These are phyloP conservation scores for Scaptomyza graminum DNA, from an alignment of 1,140 invertebrate genomes.

Conservation along the genomic window DNA sequence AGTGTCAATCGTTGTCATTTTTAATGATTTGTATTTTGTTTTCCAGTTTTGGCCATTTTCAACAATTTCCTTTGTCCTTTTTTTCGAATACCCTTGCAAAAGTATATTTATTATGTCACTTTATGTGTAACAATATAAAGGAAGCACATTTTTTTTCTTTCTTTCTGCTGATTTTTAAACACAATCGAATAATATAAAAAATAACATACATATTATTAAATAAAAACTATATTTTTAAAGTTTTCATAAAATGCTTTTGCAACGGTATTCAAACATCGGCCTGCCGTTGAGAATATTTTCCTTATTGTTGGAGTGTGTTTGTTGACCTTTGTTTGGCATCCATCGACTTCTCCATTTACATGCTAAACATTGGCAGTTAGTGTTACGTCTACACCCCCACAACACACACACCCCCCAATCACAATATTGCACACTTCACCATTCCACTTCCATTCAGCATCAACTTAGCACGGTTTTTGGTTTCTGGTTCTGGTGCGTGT, in stretches of 20 bases:
- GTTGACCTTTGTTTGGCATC: constrained; percentile 62
- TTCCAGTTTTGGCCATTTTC: constrained; percentile 34
- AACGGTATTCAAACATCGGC: constrained; percentile 6
- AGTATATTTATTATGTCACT: constrained; percentile 4
- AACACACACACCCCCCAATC: neutral
- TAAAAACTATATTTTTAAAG: too few species aligned
- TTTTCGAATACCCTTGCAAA: constrained; percentile 9
- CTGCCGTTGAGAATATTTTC: neutral
- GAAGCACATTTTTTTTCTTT: too few species aligned
- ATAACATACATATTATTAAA: too few species aligned
- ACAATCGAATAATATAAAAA: too few species aligned
- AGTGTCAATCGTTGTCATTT: constrained; percentile 76
- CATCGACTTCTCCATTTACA: constrained; percentile 69
- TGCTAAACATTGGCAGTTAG: constrained; percentile 64
- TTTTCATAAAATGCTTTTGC: constrained; percentile 21
- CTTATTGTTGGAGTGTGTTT: constrained; percentile 26
- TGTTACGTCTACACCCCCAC: constrained; percentile 11
- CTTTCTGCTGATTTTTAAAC: too few species aligned
- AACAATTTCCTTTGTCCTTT: constrained; percentile 16
- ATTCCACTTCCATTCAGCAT: constrained; percentile 11
- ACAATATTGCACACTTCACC: neutral
- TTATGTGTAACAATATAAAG: neutral
- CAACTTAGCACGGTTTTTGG: constrained; percentile 26
- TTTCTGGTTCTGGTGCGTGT: constrained; percentile 21
- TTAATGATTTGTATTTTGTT: constrained; percentile 76